These are phyloP conservation scores for Melanotaenia pygmaea DNA, from an alignment of 2,797 vertebrate genomes.

Conservation along the genomic window DNA sequence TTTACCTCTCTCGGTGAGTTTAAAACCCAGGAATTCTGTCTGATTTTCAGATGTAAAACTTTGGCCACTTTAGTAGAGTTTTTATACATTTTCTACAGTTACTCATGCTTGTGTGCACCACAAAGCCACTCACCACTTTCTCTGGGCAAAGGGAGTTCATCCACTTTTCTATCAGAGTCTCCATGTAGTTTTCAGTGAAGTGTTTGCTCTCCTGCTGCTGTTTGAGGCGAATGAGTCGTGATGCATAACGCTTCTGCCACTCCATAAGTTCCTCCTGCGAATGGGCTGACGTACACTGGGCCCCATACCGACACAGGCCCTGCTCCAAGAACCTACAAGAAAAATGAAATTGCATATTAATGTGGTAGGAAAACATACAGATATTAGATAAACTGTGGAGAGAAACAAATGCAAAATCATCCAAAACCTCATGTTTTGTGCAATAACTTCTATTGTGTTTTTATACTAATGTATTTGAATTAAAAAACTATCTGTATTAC, in stretches of 20 bases:
- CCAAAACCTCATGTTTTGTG: not conserved
- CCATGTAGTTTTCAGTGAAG: conserved; percentile 97
- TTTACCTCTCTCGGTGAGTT: too few species aligned
- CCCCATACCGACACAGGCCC: conserved; percentile 96
- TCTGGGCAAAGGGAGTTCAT: conserved; percentile 98
- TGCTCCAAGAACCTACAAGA: conserved; percentile 93
- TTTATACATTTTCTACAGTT: not conserved
- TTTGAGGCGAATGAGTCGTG: conserved; percentile 93
- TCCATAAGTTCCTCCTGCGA: conserved; percentile 98
- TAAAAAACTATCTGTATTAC: conserved; percentile 71
- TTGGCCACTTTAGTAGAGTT: not conserved
- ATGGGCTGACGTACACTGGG: conserved; percentile 98
- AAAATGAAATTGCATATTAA: conserved; percentile 22
- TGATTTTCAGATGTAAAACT: too few species aligned
- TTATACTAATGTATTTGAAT: not conserved
- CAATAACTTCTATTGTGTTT: not conserved
- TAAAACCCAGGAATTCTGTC: too few species aligned
- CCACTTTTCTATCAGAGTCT: conserved; percentile 99
- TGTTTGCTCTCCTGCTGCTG: conserved; percentile 98
- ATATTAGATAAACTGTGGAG: not conserved
- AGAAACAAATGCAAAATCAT: not conserved
- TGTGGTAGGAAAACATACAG: not conserved
- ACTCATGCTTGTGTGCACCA: conserved; percentile 4
- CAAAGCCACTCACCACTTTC: conserved; percentile 90
- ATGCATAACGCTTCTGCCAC: conserved; percentile 98